phyloP scores from a whole-genome alignment of 2,797 vertebrate species.

The Catamblyrhynchus diadema region DNA sequence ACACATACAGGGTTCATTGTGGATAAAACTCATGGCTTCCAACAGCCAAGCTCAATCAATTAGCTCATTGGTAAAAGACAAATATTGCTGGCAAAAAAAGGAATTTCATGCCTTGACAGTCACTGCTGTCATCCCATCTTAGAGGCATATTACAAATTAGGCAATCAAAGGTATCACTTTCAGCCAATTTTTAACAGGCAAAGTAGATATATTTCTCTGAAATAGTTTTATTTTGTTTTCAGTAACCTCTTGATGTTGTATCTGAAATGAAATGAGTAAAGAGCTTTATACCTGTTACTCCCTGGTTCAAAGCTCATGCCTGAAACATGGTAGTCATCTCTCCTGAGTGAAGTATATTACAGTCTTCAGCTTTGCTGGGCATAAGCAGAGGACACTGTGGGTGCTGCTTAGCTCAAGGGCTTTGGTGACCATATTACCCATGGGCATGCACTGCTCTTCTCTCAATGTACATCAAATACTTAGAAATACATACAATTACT shows the following conservation, averaged over 20 bases:
- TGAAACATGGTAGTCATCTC: neutral
- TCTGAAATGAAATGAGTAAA: neutral
- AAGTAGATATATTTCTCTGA: neutral
- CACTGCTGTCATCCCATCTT: neutral
- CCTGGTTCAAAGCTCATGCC: neutral
- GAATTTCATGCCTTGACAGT: neutral
- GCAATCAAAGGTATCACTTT: neutral
- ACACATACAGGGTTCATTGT: neutral
- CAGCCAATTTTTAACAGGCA: neutral
- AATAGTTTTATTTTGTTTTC: constrained; percentile 13
- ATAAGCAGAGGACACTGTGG: neutral
- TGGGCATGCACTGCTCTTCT: neutral
- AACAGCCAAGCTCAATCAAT: neutral
- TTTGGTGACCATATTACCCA: neutral
- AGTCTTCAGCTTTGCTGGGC: neutral
- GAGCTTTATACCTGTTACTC: neutral
- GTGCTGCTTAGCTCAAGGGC: neutral
- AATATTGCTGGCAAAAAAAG: neutral
- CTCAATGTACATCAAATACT: neutral
- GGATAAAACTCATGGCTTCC: neutral
- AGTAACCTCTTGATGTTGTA: neutral
- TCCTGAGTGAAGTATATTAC: neutral
- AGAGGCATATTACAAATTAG: neutral
- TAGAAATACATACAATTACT: neutral
- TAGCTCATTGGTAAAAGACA: neutral